Evolutionary conservation across 2,113 vertebrate genomes (phyloP), one percentile per base, ranked within the genome.

Genomic region (Ornithorhynchus anatinus): DNA sequence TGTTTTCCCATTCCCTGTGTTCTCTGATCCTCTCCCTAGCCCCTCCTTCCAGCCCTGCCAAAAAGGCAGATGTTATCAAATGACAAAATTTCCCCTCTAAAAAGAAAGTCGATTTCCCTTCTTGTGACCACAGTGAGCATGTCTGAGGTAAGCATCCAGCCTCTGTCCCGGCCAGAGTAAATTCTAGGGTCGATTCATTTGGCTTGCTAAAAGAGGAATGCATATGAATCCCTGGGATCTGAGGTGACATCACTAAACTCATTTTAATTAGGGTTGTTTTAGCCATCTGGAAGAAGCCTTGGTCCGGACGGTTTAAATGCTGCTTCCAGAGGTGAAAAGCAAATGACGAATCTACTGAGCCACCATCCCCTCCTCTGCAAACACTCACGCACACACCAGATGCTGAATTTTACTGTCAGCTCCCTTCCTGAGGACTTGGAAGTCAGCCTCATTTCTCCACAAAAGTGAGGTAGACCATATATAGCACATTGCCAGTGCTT

Each of bases 241-340:
- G 16, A 86, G 83, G 77, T 89, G 84, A 81, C 85, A 84, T 81
- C 75, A 81, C 80, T 79, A 80, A 78, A 80, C 81, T 84, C 44
- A 75, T 81, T 85, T 87, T 84, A 88, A 89, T 87, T 84, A 85
- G 83, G 69, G 67, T 74, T 57, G 70, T 69, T 82, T 81, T 75
- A 86, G 76, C 78, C 84, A 88, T 86, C 84, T 86, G 88, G 80
- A 88, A 84, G 81, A 79, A 40, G 62, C 66, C 82, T 57, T 29
- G 63, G 63, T 73, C 43, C 51, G 63, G 68, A 40, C 40, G 61
- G 67, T 89, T 82, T 81, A 79, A 50, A 75, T 32, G 84, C 58
- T 81, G 47, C 66, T 75, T 87, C 71, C 70, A 81, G 60, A 85
- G 75, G 75, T 84, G 59, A 72, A 88, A 87, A 82, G 75, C 82